Conservation (phyloP, 2,888 invertebrate species). For the Eupithecia inturbata region DNA sequence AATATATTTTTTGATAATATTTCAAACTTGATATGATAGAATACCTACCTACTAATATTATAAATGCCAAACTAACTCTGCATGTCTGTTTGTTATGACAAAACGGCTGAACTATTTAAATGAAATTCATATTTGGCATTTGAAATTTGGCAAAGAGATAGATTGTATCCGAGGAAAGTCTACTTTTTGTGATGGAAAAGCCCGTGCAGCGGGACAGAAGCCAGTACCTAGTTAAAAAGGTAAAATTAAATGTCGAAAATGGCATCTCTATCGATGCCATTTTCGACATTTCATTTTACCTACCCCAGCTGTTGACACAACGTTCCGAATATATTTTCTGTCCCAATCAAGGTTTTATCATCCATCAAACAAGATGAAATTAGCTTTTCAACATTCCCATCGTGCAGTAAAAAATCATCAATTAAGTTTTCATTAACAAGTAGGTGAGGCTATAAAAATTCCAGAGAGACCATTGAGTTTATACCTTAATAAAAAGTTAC, state of each 20-base stretch:
- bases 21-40: not conserved
- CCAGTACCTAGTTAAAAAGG: not conserved
- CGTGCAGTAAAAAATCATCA: slow-evolving; percentile 27
- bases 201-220: not conserved
- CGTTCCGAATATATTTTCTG: not conserved
- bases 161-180: not conserved
- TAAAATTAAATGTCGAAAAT: not conserved
- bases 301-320: not conserved
- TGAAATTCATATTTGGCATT: no score
- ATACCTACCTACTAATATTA: not conserved
- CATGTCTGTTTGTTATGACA: not conserved
- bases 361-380: slow-evolving; percentile 40
- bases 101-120: not conserved
- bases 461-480: slow-evolving; percentile 60
- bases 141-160: no score
- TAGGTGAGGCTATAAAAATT: slow-evolving; percentile 54
- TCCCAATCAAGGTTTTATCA: slow-evolving; percentile 28
- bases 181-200: not conserved
- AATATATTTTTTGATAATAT: not conserved
- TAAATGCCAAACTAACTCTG: not conserved
- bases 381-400: slow-evolving; percentile 39
- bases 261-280: not conserved
- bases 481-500: slow-evolving; percentile 61
- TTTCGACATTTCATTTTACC: no score
- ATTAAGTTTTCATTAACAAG: slow-evolving; percentile 45